These are phyloP conservation scores for Anguilla anguilla DNA, from an alignment of 2,797 vertebrate species.

Conservation along the genomic window DNA sequence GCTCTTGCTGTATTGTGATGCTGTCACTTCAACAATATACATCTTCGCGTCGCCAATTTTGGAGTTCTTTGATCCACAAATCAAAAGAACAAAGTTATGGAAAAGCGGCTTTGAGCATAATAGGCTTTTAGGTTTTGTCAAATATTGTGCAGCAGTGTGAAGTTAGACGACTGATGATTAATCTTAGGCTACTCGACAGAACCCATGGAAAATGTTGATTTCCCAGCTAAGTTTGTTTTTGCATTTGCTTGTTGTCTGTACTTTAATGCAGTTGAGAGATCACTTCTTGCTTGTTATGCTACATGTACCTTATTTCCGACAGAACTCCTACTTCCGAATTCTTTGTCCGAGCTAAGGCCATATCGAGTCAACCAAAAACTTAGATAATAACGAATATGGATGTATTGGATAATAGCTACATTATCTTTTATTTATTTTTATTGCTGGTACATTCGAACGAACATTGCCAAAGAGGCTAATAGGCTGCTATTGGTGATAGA, in stretches of 20 bases:
- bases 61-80: conserved; percentile 89
- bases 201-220: conserved; percentile 38
- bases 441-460: neutral
- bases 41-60: conserved; percentile 80
- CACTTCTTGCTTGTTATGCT: neutral
- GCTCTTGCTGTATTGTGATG: conserved; percentile 80
- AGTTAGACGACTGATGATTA: conserved; percentile 58
- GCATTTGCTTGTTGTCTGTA: neutral
- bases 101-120: conserved; percentile 67
- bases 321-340: neutral
- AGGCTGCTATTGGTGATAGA: too few relatives aligned
- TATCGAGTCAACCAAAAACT: neutral
- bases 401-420: neutral
- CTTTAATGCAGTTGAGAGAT: neutral
- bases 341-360: neutral
- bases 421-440: neutral
- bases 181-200: conserved; percentile 41
- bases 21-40: conserved; percentile 89
- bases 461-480: neutral
- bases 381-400: neutral
- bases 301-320: neutral
- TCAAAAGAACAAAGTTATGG: conserved; percentile 85
- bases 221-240: conserved; percentile 19
- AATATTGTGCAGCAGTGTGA: conserved; percentile 53
- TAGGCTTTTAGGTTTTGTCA: conserved; percentile 62